Percentiles rank a stretch among this genome's conserved stretches.
phyloP scores from a whole-genome alignment of 2,888 invertebrate genomes.

The Philopedon plagiatum region DNA sequence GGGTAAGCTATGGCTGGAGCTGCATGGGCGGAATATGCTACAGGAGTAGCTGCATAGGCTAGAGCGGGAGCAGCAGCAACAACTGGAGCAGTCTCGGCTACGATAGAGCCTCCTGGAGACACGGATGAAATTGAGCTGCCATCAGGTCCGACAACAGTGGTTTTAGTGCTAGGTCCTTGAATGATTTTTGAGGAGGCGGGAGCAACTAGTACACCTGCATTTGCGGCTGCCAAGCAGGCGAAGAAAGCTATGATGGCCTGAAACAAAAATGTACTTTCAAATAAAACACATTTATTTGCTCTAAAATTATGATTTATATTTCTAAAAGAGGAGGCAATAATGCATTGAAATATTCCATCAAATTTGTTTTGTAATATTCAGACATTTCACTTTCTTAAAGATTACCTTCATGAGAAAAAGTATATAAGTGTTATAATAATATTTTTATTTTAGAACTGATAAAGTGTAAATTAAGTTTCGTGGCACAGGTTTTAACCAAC shows the following conservation, averaged over 20 bases:
- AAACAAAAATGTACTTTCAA: too few relatives aligned
- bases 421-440: too few relatives aligned
- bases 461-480: too few relatives aligned
- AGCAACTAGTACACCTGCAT: slow-evolving; percentile 40
- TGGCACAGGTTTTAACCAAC: too few relatives aligned
- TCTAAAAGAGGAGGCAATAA: too few relatives aligned
- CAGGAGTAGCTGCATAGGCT: slow-evolving; percentile 48
- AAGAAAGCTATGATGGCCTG: slow-evolving; percentile 39
- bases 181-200: slow-evolving; percentile 46
- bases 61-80: slow-evolving; percentile 49
- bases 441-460: too few relatives aligned
- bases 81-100: slow-evolving; percentile 51
- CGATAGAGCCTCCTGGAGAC: slow-evolving; percentile 58
- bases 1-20: slow-evolving; percentile 15
- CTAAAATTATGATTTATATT: too few relatives aligned
- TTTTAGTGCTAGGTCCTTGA: slow-evolving; percentile 60
- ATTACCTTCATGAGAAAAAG: too few relatives aligned
- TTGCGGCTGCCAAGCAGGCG: slow-evolving; percentile 41
- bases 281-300: too few relatives aligned
- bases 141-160: slow-evolving; percentile 59
- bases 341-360: too few relatives aligned
- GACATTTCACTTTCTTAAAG: too few relatives aligned
- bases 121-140: slow-evolving; percentile 59
- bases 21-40: slow-evolving; percentile 39
- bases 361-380: too few relatives aligned